Evolutionary conservation across 2,797 vertebrate genomes (phyloP).

Genomic region (Xerus rutilus): DNA sequence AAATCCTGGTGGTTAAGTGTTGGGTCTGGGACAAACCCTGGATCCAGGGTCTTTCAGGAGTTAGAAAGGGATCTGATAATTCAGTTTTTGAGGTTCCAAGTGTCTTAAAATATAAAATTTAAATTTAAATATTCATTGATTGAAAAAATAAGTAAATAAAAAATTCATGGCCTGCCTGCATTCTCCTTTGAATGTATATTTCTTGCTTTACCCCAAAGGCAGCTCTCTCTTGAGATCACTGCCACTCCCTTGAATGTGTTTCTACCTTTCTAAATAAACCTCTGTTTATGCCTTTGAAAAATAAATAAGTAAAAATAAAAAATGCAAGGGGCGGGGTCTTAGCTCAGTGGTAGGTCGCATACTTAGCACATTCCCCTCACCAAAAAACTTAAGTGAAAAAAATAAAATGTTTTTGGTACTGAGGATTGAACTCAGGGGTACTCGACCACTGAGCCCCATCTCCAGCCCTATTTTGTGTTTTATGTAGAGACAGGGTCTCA

Average conservation of each 20-base stretch:
- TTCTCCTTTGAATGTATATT: too few relatives aligned
- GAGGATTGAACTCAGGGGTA: too few relatives aligned
- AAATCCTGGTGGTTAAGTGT: background rate
- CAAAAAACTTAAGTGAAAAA: background rate
- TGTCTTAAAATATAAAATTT: background rate
- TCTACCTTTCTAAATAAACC: too few relatives aligned
- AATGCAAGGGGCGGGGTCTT: background rate
- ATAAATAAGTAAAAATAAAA: background rate
- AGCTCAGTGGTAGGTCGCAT: background rate
- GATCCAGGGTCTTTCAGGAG: background rate
- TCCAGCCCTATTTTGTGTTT: too few relatives aligned
- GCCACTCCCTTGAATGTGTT: too few relatives aligned
- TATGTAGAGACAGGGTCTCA: too few relatives aligned
- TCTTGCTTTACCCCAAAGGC: too few relatives aligned
- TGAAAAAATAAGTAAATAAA: background rate
- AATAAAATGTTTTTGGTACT: too few relatives aligned
- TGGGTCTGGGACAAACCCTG: background rate
- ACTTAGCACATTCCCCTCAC: too few relatives aligned
- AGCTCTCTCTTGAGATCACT: too few relatives aligned
- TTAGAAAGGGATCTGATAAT: background rate
- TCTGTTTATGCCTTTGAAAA: too few relatives aligned
- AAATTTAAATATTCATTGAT: background rate
- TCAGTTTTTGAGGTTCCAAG: slow-evolving; percentile 29
- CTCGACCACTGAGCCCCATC: too few relatives aligned
- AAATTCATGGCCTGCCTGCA: background rate